phyloP scores from a whole-genome alignment of 2,888 invertebrate genomes.

The Synergus gifuensis region DNA sequence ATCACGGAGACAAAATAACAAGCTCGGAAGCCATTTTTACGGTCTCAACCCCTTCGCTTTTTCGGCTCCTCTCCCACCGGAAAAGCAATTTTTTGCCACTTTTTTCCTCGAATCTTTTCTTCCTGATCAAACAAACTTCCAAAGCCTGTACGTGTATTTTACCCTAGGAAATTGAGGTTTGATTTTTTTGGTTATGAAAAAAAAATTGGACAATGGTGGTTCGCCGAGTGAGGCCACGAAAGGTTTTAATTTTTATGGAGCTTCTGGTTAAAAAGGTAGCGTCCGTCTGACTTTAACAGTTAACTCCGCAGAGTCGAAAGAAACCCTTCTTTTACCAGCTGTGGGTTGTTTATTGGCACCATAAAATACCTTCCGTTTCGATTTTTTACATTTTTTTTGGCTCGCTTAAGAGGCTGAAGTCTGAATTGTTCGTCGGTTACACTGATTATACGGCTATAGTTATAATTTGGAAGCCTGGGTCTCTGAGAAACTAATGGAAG shows the following conservation, averaged over 20 bases:
- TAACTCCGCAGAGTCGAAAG: slow-evolving; percentile 32
- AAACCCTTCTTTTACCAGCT: slow-evolving; percentile 42
- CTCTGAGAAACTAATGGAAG: slow-evolving; percentile 40
- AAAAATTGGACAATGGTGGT: slow-evolving; percentile 54
- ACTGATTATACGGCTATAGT: background rate
- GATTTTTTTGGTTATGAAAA: slow-evolving; percentile 62
- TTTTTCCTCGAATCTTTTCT: slow-evolving; percentile 46
- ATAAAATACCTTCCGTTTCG: slow-evolving; percentile 49
- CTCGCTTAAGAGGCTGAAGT: slow-evolving; percentile 14
- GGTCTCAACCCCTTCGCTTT: slow-evolving; percentile 42
- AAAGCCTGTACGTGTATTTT: background rate
- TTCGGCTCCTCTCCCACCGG: slow-evolving; percentile 27
- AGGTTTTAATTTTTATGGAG: slow-evolving; percentile 71
- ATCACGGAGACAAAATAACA: slow-evolving; percentile 53
- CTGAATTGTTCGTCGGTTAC: background rate
- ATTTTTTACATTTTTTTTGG: slow-evolving; percentile 15
- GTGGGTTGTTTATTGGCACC: slow-evolving; percentile 50
- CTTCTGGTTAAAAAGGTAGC: slow-evolving; percentile 65
- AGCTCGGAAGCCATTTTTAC: slow-evolving; percentile 60
- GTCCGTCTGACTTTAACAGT: slow-evolving; percentile 38
- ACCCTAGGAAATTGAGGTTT: slow-evolving; percentile 58
- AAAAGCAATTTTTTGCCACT: slow-evolving; percentile 40
- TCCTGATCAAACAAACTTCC: slow-evolving; percentile 24
- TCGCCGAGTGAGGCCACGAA: slow-evolving; percentile 57
- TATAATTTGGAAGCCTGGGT: background rate